Base-by-base conservation (phyloP, 2,797 vertebrate species). In the Galago senegalensis region DNA sequence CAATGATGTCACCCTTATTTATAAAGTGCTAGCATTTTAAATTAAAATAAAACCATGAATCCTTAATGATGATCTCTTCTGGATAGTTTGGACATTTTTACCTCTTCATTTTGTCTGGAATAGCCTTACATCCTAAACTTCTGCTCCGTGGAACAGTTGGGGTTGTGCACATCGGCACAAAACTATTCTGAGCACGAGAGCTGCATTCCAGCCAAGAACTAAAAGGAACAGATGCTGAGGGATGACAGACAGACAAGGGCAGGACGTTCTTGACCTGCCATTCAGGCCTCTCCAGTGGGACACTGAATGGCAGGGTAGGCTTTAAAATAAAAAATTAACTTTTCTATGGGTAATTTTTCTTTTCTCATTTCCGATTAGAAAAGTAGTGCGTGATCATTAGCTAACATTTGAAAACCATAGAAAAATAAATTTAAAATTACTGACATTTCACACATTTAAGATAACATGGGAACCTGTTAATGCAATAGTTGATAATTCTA, bases 11-110 rank as follows among this genome's bases (percentile, higher is more conserved):
- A 37, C n/a, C 34, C 5, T 9, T 31, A 29, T 67, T 65, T 94
- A 18, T 37, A 73, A 81, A 56, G 31, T 76, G 6, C 34, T 31
- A 77, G 9, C 1, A 76, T 3, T 95, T 77, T 61, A 12, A 79
- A 73, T 92, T 53, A 93, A 91, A 94, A 86, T 91, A n/a, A 81
- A 81, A 73, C 31, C 70, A 7, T 34, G 5, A 3, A 13, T 10
- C 53, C 21, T 63, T 60, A 84, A 13, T 34, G 31, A 60, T 79
- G 3, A 37, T 80, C n/a, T 53, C 49, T 53, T 53, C 49, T 60
- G 43, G 31, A 75, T 17, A 46, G 8, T 69, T 61, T 11, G 4
- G 34, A 87, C 20, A 31, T 65, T 61, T 80, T 77, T 65, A 76
- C 60, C 4, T 94, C 16, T 65, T 83, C 13, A 58, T 46, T 93